Evolutionary conservation across 2,113 vertebrate genomes (phyloP).

Genomic region (Fregetta grallaria): DNA sequence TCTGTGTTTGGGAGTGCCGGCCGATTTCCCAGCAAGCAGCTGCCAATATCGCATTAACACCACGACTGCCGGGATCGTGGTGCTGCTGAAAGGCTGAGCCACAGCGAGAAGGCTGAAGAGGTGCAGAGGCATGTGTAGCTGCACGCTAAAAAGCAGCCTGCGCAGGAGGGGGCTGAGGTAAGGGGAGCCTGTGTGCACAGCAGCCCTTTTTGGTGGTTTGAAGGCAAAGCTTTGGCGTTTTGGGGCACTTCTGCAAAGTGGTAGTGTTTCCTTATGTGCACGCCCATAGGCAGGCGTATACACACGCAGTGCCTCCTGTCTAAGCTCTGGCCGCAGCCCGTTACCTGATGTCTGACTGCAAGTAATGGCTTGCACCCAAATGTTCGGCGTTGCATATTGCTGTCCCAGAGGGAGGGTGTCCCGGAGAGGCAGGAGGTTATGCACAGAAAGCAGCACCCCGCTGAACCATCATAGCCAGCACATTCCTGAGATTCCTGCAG

Average conservation of each 20-base stretch:
- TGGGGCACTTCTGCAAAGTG: background rate
- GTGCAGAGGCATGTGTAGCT: fast-evolving
- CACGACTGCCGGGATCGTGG: fast-evolving
- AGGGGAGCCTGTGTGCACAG: background rate
- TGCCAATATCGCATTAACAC: background rate
- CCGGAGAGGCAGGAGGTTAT: background rate
- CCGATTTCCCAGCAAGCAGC: background rate
- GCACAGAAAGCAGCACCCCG: background rate
- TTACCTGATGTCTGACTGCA: background rate
- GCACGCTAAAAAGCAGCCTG: fast-evolving
- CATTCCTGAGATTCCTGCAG: slow-evolving; percentile 21
- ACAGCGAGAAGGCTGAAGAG: fast-evolving
- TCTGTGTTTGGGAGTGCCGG: background rate
- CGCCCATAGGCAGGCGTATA: background rate
- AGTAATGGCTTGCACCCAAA: background rate
- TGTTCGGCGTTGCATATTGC: background rate
- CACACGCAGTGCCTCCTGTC: background rate
- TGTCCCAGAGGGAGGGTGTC: background rate
- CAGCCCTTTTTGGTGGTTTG: background rate
- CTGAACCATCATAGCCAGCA: background rate
- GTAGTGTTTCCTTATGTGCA: background rate
- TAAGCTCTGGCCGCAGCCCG: background rate
- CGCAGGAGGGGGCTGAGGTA: background rate
- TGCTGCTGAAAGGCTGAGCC: background rate
- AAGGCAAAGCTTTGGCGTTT: background rate